These are phyloP conservation scores for Ecliptopera silaceata DNA, from an alignment of 2,888 invertebrate species.

Conservation along the genomic window DNA sequence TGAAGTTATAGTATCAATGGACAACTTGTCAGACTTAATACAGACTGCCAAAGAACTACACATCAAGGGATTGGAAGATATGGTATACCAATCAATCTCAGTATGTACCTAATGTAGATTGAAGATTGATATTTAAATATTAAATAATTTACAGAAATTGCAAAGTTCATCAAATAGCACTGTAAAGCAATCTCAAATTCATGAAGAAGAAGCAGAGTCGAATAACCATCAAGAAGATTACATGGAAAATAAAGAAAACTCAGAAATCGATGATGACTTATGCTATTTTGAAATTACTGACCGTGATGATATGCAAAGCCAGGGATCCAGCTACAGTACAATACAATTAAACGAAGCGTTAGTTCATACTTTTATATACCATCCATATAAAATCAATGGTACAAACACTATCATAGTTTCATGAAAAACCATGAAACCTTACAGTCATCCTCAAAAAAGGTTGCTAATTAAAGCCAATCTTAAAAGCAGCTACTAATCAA, in stretches of 20 bases:
- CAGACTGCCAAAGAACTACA: slow-evolving; percentile 68
- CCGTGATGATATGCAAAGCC: slow-evolving; percentile 20
- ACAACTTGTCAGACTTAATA: slow-evolving; percentile 56
- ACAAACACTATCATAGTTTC: too few relatives aligned
- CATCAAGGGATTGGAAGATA: slow-evolving; percentile 65
- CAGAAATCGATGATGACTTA: slow-evolving; percentile 42
- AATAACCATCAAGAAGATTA: slow-evolving; percentile 15
- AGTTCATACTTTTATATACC: neutral
- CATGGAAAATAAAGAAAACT: slow-evolving; percentile 24
- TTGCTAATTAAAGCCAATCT: too few relatives aligned
- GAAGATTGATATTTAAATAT: neutral
- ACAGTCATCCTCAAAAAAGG: too few relatives aligned
- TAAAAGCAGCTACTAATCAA: too few relatives aligned
- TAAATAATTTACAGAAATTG: slow-evolving; percentile 13
- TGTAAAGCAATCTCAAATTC: slow-evolving; percentile 13
- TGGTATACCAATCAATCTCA: slow-evolving; percentile 44
- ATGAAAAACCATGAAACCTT: too few relatives aligned
- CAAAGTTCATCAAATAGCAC: slow-evolving; percentile 6
- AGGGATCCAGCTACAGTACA: slow-evolving; percentile 3
- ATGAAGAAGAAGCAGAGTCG: neutral
- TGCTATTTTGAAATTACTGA: slow-evolving; percentile 43
- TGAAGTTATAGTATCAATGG: slow-evolving; percentile 61
- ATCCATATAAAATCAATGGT: too few relatives aligned
- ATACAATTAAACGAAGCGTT: slow-evolving; percentile 13
- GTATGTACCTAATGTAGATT: neutral